A percentile compares a stretch with the other conserved stretches of the same genome.
These are phyloP conservation scores for Acronicta leporina DNA, from an alignment of 2,888 invertebrate genomes.

Conservation along the genomic window DNA sequence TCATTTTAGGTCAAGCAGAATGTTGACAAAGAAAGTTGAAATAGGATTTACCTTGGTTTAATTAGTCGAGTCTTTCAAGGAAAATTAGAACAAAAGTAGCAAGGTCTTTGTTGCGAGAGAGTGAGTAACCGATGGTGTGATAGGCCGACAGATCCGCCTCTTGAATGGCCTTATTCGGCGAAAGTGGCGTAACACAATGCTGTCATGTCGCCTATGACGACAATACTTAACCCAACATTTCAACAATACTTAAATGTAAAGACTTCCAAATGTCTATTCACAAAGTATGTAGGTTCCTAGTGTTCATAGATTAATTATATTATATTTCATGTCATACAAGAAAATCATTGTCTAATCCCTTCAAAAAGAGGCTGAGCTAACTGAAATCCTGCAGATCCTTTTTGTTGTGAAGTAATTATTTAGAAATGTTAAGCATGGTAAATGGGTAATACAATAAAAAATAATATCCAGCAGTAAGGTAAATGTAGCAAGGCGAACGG, in stretches of 20 bases:
- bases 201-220: slow-evolving; percentile 41
- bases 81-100: slow-evolving; percentile 32
- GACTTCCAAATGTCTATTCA: slow-evolving; percentile 1
- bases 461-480: too few relatives aligned
- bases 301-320: not conserved
- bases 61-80: slow-evolving; percentile 9
- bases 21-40: not conserved
- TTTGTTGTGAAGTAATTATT: too few relatives aligned
- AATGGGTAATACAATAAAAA: too few relatives aligned
- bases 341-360: too few relatives aligned
- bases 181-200: slow-evolving; percentile 64
- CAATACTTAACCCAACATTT: slow-evolving; percentile 29
- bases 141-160: slow-evolving; percentile 69
- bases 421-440: too few relatives aligned
- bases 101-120: slow-evolving; percentile 69
- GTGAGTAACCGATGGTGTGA: slow-evolving; percentile 65
- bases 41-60: not conserved
- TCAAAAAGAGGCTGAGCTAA: too few relatives aligned
- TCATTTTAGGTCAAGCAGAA: too few relatives aligned
- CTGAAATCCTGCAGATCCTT: too few relatives aligned
- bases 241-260: slow-evolving; percentile 31
- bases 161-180: slow-evolving; percentile 72
- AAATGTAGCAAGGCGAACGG: too few relatives aligned
- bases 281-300: not conserved
- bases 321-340: too few relatives aligned